These are phyloP conservation scores for Pseudachorutes palmiensis DNA, from an alignment of 1,140 invertebrate species.

Conservation along the genomic window DNA sequence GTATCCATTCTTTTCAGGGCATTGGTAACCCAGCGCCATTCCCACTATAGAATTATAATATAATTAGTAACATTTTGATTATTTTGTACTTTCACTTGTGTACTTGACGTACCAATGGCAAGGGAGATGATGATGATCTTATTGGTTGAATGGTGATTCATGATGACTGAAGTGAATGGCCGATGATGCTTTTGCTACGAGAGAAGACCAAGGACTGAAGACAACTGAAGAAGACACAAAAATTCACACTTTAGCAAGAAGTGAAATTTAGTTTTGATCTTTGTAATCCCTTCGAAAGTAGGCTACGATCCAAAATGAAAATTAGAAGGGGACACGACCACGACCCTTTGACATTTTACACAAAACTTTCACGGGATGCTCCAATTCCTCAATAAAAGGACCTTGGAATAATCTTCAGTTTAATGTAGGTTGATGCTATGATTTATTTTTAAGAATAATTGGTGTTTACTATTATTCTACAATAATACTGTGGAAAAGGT, in stretches of 20 bases:
- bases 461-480: too few relatives aligned
- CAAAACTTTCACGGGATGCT: too few relatives aligned
- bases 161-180: not conserved
- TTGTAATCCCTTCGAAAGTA: not conserved
- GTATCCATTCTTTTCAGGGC: constrained; percentile 64
- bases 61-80: not conserved
- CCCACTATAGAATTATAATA: constrained; percentile 23
- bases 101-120: not conserved
- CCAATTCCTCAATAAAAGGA: too few relatives aligned
- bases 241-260: not conserved
- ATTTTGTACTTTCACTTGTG: not conserved
- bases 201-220: not conserved
- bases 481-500: too few relatives aligned
- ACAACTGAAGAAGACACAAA: not conserved
- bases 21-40: constrained; percentile 49
- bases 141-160: not conserved
- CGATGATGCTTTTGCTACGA: not conserved
- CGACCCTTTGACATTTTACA: too few relatives aligned
- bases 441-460: too few relatives aligned
- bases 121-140: not conserved
- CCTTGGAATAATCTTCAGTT: too few relatives aligned
- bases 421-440: too few relatives aligned
- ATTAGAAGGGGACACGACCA: too few relatives aligned
- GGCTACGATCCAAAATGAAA: too few relatives aligned
- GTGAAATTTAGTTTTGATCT: not conserved